phyloP scores from a whole-genome alignment of 2,797 vertebrate genomes.

The Poecilia velifera region DNA sequence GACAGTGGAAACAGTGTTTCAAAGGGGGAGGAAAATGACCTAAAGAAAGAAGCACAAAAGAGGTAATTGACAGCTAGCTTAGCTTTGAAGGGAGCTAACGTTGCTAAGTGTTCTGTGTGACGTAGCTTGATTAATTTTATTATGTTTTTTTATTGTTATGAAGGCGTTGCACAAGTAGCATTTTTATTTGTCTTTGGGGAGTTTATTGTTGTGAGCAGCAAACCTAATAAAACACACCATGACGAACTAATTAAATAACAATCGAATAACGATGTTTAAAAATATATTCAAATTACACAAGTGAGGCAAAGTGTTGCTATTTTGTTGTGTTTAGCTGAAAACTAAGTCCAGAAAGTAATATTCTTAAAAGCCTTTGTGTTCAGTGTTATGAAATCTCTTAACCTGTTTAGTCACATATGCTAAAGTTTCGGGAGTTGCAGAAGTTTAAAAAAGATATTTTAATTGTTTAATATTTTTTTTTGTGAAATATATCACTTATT shows the following conservation, averaged over 20 bases:
- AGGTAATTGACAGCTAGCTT: slow-evolving; percentile 49
- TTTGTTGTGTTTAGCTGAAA: neutral
- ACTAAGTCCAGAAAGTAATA: neutral
- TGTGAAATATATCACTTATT: neutral
- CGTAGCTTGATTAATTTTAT: neutral
- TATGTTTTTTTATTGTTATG: too few relatives aligned
- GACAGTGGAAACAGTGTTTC: slow-evolving; percentile 12
- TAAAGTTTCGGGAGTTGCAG: neutral
- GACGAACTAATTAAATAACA: neutral
- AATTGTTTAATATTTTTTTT: slow-evolving; percentile 2
- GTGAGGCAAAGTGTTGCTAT: neutral
- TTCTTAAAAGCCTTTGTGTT: neutral
- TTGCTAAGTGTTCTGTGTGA: neutral
- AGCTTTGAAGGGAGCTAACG: neutral
- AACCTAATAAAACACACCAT: neutral
- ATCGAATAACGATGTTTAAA: neutral
- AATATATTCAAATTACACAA: neutral
- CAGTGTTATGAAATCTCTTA: neutral
- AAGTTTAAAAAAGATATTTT: neutral
- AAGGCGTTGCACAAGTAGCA: neutral
- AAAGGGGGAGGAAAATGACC: slow-evolving; percentile 32
- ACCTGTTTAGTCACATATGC: neutral
- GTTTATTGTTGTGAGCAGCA: neutral
- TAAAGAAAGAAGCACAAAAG: slow-evolving; percentile 29
- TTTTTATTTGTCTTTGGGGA: neutral